Evolutionary conservation across 2,113 vertebrate species (phyloP), one percentile per base, ranked within the genome.

Genomic region (Pycnonotus jocosus): DNA sequence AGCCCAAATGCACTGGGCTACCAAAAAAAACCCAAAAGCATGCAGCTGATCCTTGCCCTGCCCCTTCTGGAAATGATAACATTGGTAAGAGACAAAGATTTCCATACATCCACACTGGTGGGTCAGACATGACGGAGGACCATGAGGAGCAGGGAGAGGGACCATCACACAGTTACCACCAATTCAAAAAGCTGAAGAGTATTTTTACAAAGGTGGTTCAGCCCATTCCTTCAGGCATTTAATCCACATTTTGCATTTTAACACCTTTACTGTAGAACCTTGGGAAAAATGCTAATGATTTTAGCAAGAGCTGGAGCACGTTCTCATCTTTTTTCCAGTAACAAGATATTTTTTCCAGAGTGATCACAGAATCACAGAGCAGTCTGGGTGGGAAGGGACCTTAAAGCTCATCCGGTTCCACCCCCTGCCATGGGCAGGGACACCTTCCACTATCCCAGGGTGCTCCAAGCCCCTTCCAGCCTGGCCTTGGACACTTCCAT

Each of bases 381-480:
- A 51, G 25, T 47, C 6, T 62, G 48, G 9, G 18, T 23, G 33
- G 71, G n/a, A 33, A 69, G 35, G 12, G 25, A 56, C 62, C 27
- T 17, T 8, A 69, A 56, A 77, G 10, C 25, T 0, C 71, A 62
- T 23, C 48, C 22, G 27, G 19, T 28, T 0, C 62, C 62, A 69
- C 3, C 21, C 23, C 25, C n/a, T 82, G 30, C 62, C 70, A 13
- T 16, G 40, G 21, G 10, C 54, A 76, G 40, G 54, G 40, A 54
- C 62, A 69, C 31, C 10, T 42, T 0, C 62, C 70, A 61, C 40
- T 12, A 0, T 19, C 31, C 30, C 87, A 82, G 35, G 30, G 0
- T 48, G 35, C 10, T 42, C 56, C 53, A 4, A 18, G n/a, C 30
- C 20, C 28, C 0, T 0, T 12, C 61, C 79, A 90, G 0, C 31